Base-by-base conservation (phyloP, 2,113 vertebrate species). In the Atherinomorus stipes region DNA sequence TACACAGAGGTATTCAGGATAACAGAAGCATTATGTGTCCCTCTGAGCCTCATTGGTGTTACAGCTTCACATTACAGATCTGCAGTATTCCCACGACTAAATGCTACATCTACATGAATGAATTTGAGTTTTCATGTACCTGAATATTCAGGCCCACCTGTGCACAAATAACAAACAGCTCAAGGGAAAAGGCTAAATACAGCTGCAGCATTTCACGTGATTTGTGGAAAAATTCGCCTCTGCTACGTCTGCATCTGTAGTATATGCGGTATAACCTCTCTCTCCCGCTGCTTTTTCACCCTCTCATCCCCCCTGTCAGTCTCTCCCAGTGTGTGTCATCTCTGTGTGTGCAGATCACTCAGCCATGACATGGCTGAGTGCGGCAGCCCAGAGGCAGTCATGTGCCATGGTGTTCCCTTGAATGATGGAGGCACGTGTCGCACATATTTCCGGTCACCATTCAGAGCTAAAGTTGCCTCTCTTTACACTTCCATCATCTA, bases 301-400 rank as follows among this genome's bases (percentile, higher is more conserved):
- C 44, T 81, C 68, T 62, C 53, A 49, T 64, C 63, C 63, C 23
- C 63, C 11, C 63, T 61, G 74, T 52, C 66, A 19, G n/a, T 74
- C 63, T 73, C 71, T 67, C 53, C 34, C 34, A 11, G 40, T 53
- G 31, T 64, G 61, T 34, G 23, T 74, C 28, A 66, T 78, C 62
- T 73, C 66, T 71, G 74, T 71, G 52, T 50, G 64, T 40, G 2
- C 60, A 7, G 52, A 21, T 42, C 16, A 2, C 28, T 66, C 61
- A 88, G 76, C 83, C 73, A 34, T 82, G 78, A 75, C 83, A 74
- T 75, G 71, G 84, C 70, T 69, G 74, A 81, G 53, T 80, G 71
- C 71, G 75, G 79, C 38, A 2, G 66, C 71, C 53, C 47, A 49
- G 42, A 69, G 78, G 89, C 75, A 11, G 64, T 85, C 74, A 74